These are phyloP conservation scores for Pygmarrhopalites habei DNA, from an alignment of 1,140 invertebrate species.

Conservation along the genomic window DNA sequence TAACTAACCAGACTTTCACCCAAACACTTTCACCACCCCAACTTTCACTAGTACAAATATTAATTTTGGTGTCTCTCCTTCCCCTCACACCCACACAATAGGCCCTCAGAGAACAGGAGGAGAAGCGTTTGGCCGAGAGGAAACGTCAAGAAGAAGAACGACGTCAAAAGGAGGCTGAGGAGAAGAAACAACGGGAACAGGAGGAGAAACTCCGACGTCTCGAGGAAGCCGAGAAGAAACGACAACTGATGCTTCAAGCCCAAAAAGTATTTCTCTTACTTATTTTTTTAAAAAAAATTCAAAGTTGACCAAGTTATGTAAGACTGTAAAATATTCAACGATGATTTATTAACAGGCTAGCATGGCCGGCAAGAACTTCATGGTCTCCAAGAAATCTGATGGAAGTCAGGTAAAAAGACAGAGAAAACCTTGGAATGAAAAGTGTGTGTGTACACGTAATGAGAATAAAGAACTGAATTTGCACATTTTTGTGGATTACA, in stretches of 20 bases:
- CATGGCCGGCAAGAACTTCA: slow-evolving; percentile 24
- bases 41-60: too few species aligned
- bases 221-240: slow-evolving; percentile 48
- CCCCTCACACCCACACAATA: too few species aligned
- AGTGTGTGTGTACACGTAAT: too few species aligned
- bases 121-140: slow-evolving; percentile 45
- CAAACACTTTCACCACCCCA: neutral
- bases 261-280: slow-evolving; percentile 41
- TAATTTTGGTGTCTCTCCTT: too few species aligned
- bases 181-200: slow-evolving; percentile 44
- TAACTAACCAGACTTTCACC: neutral
- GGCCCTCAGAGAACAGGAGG: slow-evolving; percentile 43
- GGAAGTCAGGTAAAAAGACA: slow-evolving; percentile 12
- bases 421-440: too few species aligned
- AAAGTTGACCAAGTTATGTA: neutral
- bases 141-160: slow-evolving; percentile 48
- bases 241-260: slow-evolving; percentile 44
- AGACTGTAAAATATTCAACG: too few species aligned
- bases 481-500: neutral
- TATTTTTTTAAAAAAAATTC: neutral
- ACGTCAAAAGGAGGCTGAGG: slow-evolving; percentile 41
- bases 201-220: slow-evolving; percentile 50
- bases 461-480: too few species aligned
- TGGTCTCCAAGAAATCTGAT: slow-evolving; percentile 11
- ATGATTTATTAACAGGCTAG: slow-evolving; percentile 20